Evolutionary conservation across 2,888 invertebrate species (phyloP), one percentile per base, ranked within the genome.

Genomic region (Acheta domesticus): DNA sequence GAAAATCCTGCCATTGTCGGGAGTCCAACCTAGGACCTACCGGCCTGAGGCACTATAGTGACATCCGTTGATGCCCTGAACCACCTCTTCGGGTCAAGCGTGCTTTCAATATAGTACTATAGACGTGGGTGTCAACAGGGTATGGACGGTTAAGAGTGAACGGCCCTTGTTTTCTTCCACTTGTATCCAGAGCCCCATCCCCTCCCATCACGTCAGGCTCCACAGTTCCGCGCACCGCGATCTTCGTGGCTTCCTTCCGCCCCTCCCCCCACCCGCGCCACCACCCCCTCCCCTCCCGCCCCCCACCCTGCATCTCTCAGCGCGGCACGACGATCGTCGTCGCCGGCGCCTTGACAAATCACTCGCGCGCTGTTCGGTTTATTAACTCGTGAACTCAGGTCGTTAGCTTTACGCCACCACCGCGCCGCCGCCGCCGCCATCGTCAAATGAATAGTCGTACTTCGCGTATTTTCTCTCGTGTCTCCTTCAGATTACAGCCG

Each of bases 391-490:
- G 16, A 62, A 62, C 62, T 1, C 62, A 11, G n/a, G 62, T 62
- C 62, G 36, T 62, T 62, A 62, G n/a, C 62, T 62, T 36, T 62
- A 62, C 62, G n/a, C 19, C 23, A 3, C 36, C 36, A 1, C 36
- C 36, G 36, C 62, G n/a, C 19, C 23, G 23, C 36, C 36, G 3
- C 36, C 36, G 36, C 36, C 36, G 36, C 62, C 62, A 62, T 62
- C 62, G 62, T 62, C n/a, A 62, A 62, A n/a, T 62, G 62, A 62
- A 62, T 62, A 62, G n/a, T n/a, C n/a, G 62, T n/a, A 62, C 62
- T 62, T 62, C 62, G 62, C n/a, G 14, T 14, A 62, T 62, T 14
- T 62, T 62, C 62, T 19, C n/a, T 14, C n/a, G 16, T n/a, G 62
- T 19, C 62, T 62, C n/a, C 62, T 14, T n/a, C n/a, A 14, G 62